Conservation (phyloP, 2,888 invertebrate genomes). For the Spodoptera picta region DNA sequence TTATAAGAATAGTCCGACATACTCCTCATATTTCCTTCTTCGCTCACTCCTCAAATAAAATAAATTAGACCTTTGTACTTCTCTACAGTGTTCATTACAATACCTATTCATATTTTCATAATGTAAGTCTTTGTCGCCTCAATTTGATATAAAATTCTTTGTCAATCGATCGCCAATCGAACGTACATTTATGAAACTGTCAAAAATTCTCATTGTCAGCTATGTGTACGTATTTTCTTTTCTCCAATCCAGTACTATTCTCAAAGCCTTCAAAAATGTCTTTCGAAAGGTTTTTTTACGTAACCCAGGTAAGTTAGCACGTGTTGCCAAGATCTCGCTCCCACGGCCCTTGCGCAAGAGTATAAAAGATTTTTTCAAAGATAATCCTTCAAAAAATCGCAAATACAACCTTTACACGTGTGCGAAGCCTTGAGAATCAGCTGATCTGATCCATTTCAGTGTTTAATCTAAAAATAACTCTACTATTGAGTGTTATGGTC, state of each 20-base stretch:
- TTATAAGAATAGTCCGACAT: too few species aligned
- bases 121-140: constrained; percentile 39
- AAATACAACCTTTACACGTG: constrained; percentile 76
- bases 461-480: constrained; percentile 8
- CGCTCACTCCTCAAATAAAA: too few species aligned
- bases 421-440: constrained; percentile 79
- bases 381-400: constrained; percentile 72
- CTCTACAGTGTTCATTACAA: too few species aligned
- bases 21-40: too few species aligned
- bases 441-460: constrained; percentile 63
- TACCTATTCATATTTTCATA: constrained; percentile 12
- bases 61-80: too few species aligned
- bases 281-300: constrained; percentile 64
- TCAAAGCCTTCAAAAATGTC: constrained; percentile 37
- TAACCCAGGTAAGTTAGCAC: constrained; percentile 74
- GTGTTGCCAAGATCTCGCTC: constrained; percentile 71
- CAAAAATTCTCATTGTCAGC: constrained; percentile 49
- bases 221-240: constrained; percentile 25
- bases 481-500: not conserved
- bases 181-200: constrained; percentile 56
- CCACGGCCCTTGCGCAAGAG: constrained; percentile 80
- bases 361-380: constrained; percentile 67
- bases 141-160: too few species aligned
- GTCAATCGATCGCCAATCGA: constrained; percentile 63
- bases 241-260: constrained; percentile 43